Evolutionary conservation across 1,140 invertebrate genomes (phyloP).

Genomic region (Drosophila navojoa): DNA sequence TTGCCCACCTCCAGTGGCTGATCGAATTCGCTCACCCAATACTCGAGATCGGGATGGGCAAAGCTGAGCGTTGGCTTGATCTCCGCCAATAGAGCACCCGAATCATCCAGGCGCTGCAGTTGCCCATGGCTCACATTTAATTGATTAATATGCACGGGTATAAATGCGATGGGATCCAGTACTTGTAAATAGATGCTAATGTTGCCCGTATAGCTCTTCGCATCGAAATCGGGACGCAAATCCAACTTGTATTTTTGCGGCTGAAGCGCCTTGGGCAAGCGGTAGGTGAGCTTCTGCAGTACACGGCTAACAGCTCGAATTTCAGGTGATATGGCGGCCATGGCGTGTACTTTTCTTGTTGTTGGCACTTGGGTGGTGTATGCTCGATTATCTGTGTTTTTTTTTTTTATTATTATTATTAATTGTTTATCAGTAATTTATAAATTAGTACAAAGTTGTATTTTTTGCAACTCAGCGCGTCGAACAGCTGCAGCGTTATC

Average conservation of each 20-base stretch:
- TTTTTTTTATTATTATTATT: background rate
- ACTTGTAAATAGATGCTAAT: constrained; percentile 89
- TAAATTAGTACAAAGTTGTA: constrained; percentile 11
- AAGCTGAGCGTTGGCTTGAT: constrained; percentile 82
- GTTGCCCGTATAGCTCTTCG: constrained; percentile 88
- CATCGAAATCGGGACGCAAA: constrained; percentile 89
- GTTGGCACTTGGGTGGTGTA: constrained; percentile 62
- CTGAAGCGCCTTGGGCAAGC: constrained; percentile 88
- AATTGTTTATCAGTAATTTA: constrained; percentile 17
- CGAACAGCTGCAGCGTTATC: constrained; percentile 18
- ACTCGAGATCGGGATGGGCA: constrained; percentile 86
- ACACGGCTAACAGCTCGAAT: constrained; percentile 64
- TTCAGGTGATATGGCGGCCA: constrained; percentile 61
- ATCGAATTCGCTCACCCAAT: constrained; percentile 87
- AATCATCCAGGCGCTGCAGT: constrained; percentile 59
- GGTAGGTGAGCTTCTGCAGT: constrained; percentile 83
- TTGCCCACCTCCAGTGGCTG: constrained; percentile 85
- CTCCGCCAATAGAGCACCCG: constrained; percentile 46
- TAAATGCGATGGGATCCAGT: constrained; percentile 85
- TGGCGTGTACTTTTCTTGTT: constrained; percentile 42
- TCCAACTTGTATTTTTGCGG: constrained; percentile 91
- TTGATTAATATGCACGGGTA: constrained; percentile 89
- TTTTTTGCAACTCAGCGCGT: background rate
- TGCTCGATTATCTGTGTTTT: constrained; percentile 48
- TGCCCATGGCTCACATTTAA: constrained; percentile 67